Evolutionary conservation across 1,140 invertebrate genomes (phyloP).

Genomic region (Dreissena rostriformis): DNA sequence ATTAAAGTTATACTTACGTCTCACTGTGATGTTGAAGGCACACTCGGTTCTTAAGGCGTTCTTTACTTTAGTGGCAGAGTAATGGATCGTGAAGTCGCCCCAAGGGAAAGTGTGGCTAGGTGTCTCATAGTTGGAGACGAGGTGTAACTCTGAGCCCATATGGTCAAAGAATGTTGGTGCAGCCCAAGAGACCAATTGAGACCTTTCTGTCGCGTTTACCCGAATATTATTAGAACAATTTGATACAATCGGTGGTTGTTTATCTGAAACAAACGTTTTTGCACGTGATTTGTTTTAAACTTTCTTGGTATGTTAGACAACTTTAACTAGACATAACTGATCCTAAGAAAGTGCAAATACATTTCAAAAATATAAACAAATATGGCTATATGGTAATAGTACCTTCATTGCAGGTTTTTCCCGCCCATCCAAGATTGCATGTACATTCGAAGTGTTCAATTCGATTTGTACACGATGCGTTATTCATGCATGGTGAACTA

Average conservation of each 20-base stretch:
- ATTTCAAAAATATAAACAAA: too few species aligned
- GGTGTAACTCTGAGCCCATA: neutral
- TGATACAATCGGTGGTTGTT: constrained; percentile 3
- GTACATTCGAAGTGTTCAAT: constrained; percentile 1
- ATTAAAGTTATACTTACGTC: constrained; percentile 30
- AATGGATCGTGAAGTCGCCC: constrained; percentile 44
- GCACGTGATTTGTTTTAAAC: too few species aligned
- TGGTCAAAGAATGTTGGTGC: constrained; percentile 4
- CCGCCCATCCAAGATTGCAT: neutral
- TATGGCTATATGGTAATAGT: neutral
- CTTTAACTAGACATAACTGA: too few species aligned
- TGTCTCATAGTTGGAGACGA: constrained; percentile 26
- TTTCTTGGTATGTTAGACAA: too few species aligned
- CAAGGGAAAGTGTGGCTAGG: constrained; percentile 23
- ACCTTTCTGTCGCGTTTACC: constrained; percentile 14
- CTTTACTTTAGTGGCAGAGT: constrained; percentile 23
- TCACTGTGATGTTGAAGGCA: constrained; percentile 24
- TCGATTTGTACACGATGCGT: neutral
- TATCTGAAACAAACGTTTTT: neutral
- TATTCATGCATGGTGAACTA: constrained; percentile 12
- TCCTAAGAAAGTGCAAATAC: too few species aligned
- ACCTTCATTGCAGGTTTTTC: constrained; percentile 20
- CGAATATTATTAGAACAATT: neutral
- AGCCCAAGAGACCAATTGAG: neutral
- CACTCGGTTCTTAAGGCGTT: constrained; percentile 47